Evolutionary conservation across 2,888 invertebrate genomes (phyloP).

Genomic region (Mythimna vitellina): DNA sequence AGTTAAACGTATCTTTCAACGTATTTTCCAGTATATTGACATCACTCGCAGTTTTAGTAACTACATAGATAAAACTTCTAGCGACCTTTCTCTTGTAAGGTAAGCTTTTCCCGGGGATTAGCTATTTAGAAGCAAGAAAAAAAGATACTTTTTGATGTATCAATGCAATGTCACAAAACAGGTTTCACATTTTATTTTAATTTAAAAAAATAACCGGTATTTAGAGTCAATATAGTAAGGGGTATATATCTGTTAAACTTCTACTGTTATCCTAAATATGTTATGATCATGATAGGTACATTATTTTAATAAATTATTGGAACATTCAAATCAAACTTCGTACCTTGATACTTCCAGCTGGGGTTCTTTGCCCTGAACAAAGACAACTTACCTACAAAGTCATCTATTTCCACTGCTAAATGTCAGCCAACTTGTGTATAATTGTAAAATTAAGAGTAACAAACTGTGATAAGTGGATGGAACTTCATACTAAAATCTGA

Average conservation of each 20-base stretch:
- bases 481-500: conserved; percentile 53
- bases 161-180: not conserved
- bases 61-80: not conserved
- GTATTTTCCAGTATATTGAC: not conserved
- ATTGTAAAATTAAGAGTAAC: conserved; percentile 62
- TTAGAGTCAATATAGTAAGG: not conserved
- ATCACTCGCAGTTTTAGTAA: not conserved
- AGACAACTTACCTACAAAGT: not conserved
- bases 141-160: not conserved
- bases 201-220: not conserved
- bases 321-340: not conserved
- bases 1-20: not conserved
- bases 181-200: not conserved
- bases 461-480: conserved; percentile 77
- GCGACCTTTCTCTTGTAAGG: not conserved
- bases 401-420: not conserved
- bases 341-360: not conserved
- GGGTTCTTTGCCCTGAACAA: not conserved
- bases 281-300: not conserved
- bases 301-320: not conserved
- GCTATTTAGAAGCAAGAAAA: not conserved
- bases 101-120: not conserved
- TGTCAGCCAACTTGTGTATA: conserved; percentile 18
- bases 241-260: not conserved
- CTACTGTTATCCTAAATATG: not conserved